phyloP scores from a whole-genome alignment of 2,797 vertebrate genomes.

The Gymnocypris eckloni region DNA sequence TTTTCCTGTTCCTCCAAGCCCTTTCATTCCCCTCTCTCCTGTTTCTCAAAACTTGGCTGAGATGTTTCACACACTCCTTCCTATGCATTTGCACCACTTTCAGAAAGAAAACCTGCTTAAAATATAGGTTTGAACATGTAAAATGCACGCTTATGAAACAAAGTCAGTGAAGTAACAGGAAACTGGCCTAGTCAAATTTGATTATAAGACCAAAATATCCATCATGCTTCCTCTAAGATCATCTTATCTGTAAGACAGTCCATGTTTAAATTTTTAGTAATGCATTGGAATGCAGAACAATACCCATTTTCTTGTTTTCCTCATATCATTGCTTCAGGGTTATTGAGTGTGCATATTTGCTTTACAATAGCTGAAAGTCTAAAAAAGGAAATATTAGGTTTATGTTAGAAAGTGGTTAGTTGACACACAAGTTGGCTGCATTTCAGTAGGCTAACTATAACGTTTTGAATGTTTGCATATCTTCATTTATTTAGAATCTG shows the following conservation, averaged over 20 bases:
- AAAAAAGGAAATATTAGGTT: neutral
- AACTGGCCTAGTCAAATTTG: neutral
- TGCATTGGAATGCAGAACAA: constrained; percentile 32
- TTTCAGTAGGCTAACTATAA: neutral
- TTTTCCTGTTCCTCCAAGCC: constrained; percentile 32
- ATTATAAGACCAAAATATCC: neutral
- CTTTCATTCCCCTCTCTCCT: constrained; percentile 27
- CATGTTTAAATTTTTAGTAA: constrained; percentile 10
- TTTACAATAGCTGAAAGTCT: neutral
- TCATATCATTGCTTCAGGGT: neutral
- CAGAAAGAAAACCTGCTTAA: neutral
- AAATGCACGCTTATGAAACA: neutral
- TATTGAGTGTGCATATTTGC: neutral
- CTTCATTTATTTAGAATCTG: neutral
- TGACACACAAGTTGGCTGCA: neutral
- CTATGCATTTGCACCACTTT: neutral
- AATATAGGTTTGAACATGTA: neutral
- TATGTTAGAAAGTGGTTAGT: neutral
- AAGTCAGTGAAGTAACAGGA: neutral
- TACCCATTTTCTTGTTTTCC: neutral
- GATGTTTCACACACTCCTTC: neutral
- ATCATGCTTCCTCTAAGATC: constrained; percentile 6
- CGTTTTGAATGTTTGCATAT: neutral
- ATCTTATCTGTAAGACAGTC: constrained; percentile 5
- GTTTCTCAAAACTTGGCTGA: constrained; percentile 14